Percentiles rank a stretch among this genome's conserved stretches.
These are phyloP conservation scores for Tetropium fuscum DNA, from an alignment of 2,888 invertebrate species.

Conservation along the genomic window DNA sequence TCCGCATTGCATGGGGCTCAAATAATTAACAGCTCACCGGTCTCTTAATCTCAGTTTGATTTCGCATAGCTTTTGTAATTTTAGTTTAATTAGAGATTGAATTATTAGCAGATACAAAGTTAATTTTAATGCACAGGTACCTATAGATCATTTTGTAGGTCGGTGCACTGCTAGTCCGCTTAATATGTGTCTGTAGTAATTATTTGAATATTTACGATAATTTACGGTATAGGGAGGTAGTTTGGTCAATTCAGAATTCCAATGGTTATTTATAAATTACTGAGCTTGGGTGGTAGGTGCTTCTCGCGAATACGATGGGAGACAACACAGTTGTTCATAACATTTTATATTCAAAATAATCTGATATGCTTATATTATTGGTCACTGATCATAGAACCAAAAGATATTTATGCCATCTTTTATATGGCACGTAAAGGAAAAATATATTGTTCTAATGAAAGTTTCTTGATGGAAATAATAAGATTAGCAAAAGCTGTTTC, in stretches of 20 bases:
- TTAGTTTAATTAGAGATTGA: constrained; percentile 44
- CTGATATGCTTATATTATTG: too few relatives aligned
- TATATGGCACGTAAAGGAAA: too few relatives aligned
- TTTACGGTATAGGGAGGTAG: constrained; percentile 21
- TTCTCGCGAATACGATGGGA: too few relatives aligned
- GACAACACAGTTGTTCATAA: too few relatives aligned
- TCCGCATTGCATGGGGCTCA: constrained; percentile 26
- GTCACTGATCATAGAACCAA: too few relatives aligned
- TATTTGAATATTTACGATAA: constrained; percentile 39
- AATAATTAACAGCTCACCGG: constrained; percentile 39
- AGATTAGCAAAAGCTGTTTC: too few relatives aligned
- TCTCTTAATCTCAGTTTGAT: constrained; percentile 42
- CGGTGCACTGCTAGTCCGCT: constrained; percentile 24
- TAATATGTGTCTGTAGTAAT: constrained; percentile 30
- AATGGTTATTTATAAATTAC: constrained; percentile 12
- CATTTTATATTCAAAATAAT: too few relatives aligned
- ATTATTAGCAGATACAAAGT: constrained; percentile 45
- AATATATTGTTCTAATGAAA: too few relatives aligned
- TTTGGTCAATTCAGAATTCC: constrained; percentile 26
- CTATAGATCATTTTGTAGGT: constrained; percentile 40
- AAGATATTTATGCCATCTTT: too few relatives aligned
- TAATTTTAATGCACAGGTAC: constrained; percentile 42
- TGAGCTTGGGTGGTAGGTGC: not conserved
- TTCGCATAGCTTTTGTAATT: constrained; percentile 42
- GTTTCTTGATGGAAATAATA: too few relatives aligned